phyloP scores from a whole-genome alignment of 2,797 vertebrate species.

The Rachycentron canadum region DNA sequence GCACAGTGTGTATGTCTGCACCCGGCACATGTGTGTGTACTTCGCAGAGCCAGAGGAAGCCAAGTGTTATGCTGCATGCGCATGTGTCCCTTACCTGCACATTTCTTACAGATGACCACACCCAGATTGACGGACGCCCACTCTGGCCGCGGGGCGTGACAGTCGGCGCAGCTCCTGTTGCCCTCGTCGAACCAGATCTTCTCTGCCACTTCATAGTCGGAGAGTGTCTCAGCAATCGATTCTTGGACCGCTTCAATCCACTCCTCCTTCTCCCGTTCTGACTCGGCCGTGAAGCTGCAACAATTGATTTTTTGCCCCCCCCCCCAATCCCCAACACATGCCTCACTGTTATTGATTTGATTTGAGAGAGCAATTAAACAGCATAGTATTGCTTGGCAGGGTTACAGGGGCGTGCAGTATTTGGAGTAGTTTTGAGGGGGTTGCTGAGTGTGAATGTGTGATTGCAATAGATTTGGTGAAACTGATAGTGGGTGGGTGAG shows the following conservation, averaged over 20 bases:
- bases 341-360: conserved; percentile 85
- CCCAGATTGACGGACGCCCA: conserved; percentile 98
- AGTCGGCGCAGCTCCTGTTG: conserved; percentile 96
- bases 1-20: neutral
- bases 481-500: conserved; percentile 47
- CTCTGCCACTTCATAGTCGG: conserved; percentile 98
- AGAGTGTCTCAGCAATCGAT: conserved; percentile 95
- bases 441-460: conserved; percentile 52
- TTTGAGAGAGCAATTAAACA: conserved; percentile 88
- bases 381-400: conserved; percentile 72
- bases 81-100: conserved; percentile 90
- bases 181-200: conserved; percentile 99
- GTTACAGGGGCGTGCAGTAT: conserved; percentile 61
- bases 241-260: conserved; percentile 97
- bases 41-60: neutral
- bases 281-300: conserved; percentile 96
- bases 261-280: conserved; percentile 93
- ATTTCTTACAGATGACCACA: conserved; percentile 98
- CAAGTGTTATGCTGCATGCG: neutral
- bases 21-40: neutral
- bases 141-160: conserved; percentile 89
- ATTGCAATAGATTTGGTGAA: conserved; percentile 68
- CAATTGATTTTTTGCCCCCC: conserved; percentile 76
- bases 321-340: conserved; percentile 57
- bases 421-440: conserved; percentile 54